phyloP scores from a whole-genome alignment of 2,888 invertebrate genomes.

The Eilema caniola region DNA sequence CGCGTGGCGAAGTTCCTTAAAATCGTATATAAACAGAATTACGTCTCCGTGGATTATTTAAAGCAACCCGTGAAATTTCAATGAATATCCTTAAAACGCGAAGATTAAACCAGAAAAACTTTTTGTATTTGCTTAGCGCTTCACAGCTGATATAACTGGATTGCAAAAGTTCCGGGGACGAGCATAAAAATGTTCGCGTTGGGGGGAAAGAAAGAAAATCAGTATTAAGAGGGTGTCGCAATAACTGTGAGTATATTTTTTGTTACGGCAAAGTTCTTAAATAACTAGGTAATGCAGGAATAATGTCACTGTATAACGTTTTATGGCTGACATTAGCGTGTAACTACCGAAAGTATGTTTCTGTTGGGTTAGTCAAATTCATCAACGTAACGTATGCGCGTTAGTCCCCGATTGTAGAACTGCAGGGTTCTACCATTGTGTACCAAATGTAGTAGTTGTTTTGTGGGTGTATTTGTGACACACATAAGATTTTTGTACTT shows the following conservation, averaged over 20 bases:
- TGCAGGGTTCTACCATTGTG: background rate
- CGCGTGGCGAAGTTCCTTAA: conserved; percentile 49
- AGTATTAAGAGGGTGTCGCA: conserved; percentile 79
- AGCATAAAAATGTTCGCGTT: conserved; percentile 83
- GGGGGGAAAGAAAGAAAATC: conserved; percentile 75
- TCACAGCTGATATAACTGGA: conserved; percentile 86
- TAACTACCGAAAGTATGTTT: conserved; percentile 44
- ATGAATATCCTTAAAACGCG: conserved; percentile 83
- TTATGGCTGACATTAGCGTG: conserved; percentile 58
- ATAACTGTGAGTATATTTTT: conserved; percentile 77
- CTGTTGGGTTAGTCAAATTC: background rate
- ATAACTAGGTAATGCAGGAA: conserved; percentile 66
- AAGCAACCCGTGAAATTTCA: conserved; percentile 81
- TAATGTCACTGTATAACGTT: conserved; percentile 62
- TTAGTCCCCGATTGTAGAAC: background rate
- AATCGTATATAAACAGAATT: conserved; percentile 67
- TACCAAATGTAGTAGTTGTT: background rate
- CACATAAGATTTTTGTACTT: background rate
- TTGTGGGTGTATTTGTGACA: background rate
- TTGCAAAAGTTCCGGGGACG: conserved; percentile 85
- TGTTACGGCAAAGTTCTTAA: conserved; percentile 72
- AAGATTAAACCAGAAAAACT: conserved; percentile 83
- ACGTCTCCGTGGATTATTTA: conserved; percentile 78
- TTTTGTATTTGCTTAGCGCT: conserved; percentile 86
- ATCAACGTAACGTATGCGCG: background rate